Evolutionary conservation across 2,113 vertebrate species (phyloP).

Genomic region (Daubentonia madagascariensis): DNA sequence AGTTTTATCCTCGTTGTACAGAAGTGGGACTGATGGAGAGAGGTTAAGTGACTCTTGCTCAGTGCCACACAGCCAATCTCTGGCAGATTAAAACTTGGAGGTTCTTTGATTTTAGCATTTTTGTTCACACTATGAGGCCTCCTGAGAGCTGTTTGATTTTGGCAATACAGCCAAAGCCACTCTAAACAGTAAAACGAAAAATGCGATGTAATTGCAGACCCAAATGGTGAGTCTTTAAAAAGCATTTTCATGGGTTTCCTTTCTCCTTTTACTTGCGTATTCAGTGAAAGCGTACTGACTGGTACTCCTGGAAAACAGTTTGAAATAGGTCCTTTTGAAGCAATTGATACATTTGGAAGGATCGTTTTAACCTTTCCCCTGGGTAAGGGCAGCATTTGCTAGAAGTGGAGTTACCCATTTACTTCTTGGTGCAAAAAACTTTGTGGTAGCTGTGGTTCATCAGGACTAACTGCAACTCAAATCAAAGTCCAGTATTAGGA

Average conservation of each 20-base stretch:
- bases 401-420: background rate
- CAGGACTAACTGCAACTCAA: background rate
- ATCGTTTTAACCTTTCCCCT: background rate
- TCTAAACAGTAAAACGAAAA: background rate
- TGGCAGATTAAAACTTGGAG: background rate
- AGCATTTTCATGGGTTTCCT: background rate
- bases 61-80: background rate
- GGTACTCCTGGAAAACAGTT: background rate
- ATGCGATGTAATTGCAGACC: background rate
- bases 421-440: background rate
- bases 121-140: background rate
- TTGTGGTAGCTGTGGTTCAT: background rate
- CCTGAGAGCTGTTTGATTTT: conserved; percentile 22
- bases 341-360: background rate
- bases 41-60: background rate
- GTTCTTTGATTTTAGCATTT: background rate
- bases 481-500: background rate
- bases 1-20: conserved; percentile 1
- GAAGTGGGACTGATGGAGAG: background rate
- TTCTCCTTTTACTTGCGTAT: conserved; percentile 11
- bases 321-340: background rate
- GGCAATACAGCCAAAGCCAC: background rate
- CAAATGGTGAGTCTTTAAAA: background rate
- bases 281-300: background rate
- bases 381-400: background rate